Percentiles rank a stretch among this genome's conserved stretches.
phyloP scores from a whole-genome alignment of 92 coral and sea anemone species.

The Parazoanthus atlanticus region DNA sequence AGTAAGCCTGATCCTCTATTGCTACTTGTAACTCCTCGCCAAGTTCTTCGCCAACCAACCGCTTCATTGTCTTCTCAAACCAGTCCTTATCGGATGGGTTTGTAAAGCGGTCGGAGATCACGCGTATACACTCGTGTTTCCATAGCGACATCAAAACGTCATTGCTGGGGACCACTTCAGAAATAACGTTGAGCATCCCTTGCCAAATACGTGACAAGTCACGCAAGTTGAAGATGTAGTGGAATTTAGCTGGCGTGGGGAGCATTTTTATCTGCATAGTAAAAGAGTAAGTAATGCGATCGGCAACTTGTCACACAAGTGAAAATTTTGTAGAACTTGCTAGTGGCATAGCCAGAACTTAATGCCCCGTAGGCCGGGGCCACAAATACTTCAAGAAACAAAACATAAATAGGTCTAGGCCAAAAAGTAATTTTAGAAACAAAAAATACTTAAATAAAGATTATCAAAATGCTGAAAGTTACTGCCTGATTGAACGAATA shows the following conservation, averaged over 20 bases:
- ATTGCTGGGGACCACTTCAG: constrained; percentile 74
- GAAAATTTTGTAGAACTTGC: too few species aligned
- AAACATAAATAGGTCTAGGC: neutral
- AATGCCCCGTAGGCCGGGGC: too few species aligned
- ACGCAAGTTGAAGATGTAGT: constrained; percentile 97
- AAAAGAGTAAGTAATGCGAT: neutral
- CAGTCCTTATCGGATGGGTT: constrained; percentile 90
- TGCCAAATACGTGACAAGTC: constrained; percentile 99
- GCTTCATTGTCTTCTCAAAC: constrained; percentile 97
- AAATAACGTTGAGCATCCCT: constrained; percentile 86
- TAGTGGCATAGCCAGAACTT: too few species aligned
- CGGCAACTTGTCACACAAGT: neutral
- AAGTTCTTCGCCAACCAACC: constrained; percentile 86
- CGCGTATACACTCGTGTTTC: constrained; percentile 98
- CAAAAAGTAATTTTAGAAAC: too few species aligned
- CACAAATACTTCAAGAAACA: neutral
- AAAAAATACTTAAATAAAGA: too few species aligned
- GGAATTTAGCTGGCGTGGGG: constrained; percentile 98
- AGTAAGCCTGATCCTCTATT: constrained; percentile 75
- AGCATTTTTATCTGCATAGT: constrained; percentile 86
- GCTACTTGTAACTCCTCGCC: constrained; percentile 80
- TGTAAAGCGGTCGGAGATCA: constrained; percentile 91
- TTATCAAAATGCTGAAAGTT: neutral
- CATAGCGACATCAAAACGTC: constrained; percentile 75
- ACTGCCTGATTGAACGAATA: neutral